These are phyloP conservation scores for Sebastes goodei DNA, from an alignment of 2,797 vertebrate species.

Conservation along the genomic window DNA sequence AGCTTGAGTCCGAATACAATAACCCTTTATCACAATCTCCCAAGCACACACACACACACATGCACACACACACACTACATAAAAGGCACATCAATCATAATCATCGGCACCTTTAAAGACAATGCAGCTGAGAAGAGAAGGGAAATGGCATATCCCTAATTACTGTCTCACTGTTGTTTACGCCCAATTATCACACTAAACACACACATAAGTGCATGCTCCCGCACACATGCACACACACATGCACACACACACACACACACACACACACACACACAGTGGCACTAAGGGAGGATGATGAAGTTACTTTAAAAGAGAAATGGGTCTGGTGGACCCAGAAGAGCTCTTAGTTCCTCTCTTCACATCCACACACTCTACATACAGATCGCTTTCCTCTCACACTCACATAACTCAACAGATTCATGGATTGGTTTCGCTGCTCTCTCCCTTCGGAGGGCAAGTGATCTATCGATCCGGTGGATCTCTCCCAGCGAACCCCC, in stretches of 20 bases:
- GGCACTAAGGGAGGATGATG: constrained; percentile 9
- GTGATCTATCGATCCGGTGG: constrained; percentile 61
- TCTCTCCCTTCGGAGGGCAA: constrained; percentile 18
- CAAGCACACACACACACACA: neutral
- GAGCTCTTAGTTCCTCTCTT: constrained; percentile 1
- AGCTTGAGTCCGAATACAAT: constrained; percentile 72
- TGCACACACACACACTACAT: constrained; percentile 17
- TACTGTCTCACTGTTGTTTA: constrained; percentile 70
- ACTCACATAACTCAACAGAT: constrained; percentile 11
- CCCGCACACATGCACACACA: neutral
- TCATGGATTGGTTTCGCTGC: constrained; percentile 42
- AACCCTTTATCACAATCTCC: constrained; percentile 68
- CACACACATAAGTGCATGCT: constrained; percentile 16
- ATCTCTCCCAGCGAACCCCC: constrained; percentile 47
- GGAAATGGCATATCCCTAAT: constrained; percentile 82
- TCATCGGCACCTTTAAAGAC: constrained; percentile 81
- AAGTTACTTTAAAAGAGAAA: constrained; percentile 33
- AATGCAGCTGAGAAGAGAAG: constrained; percentile 66
- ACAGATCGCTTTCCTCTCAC: neutral
- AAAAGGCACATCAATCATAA: constrained; percentile 83
- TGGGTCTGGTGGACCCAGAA: constrained; percentile 11
- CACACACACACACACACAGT: neutral
- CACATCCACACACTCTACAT: neutral
- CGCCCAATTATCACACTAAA: constrained; percentile 38
- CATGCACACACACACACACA: constrained; percentile 30